Conservation (phyloP, 2,888 invertebrate species). For the Acleris cristana region DNA sequence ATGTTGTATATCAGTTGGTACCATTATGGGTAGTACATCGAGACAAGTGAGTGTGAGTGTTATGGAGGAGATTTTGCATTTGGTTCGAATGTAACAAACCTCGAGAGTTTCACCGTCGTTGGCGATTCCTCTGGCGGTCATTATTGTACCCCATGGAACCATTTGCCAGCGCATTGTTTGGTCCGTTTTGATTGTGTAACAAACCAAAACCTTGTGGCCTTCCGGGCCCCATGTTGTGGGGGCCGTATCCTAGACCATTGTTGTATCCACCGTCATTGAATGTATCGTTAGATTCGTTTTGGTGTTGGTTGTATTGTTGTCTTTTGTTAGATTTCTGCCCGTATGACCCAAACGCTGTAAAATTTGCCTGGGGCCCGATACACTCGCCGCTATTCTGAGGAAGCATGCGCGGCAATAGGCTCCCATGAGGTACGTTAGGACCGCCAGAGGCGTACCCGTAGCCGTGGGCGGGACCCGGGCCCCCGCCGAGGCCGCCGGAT, state of each 20-base stretch:
- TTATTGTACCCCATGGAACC: conserved; percentile 80
- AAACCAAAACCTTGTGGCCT: conserved; percentile 60
- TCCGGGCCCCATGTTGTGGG: conserved; percentile 69
- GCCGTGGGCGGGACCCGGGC: conserved; percentile 56
- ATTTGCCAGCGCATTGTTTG: conserved; percentile 67
- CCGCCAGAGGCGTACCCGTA: conserved; percentile 71
- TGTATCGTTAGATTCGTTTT: conserved; percentile 52
- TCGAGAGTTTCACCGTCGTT: conserved; percentile 76
- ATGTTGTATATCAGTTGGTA: conserved; percentile 3
- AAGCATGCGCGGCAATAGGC: conserved; percentile 76
- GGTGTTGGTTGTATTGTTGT: conserved; percentile 43
- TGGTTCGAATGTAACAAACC: conserved; percentile 82
- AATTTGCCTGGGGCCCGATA: conserved; percentile 69
- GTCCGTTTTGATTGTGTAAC: conserved; percentile 54
- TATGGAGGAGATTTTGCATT: conserved; percentile 72
- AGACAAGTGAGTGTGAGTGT: conserved; percentile 47
- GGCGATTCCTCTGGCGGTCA: conserved; percentile 81
- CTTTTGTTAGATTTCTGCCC: conserved; percentile 64
- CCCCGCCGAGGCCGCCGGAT: conserved; percentile 53
- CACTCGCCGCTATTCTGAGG: conserved; percentile 63
- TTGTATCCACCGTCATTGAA: conserved; percentile 53
- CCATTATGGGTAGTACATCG: conserved; percentile 42
- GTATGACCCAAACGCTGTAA: conserved; percentile 78
- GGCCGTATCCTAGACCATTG: conserved; percentile 59
- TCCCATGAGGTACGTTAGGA: conserved; percentile 74